These are phyloP conservation scores for Ibycter americanus DNA, from an alignment of 2,797 vertebrate species.

Conservation along the genomic window DNA sequence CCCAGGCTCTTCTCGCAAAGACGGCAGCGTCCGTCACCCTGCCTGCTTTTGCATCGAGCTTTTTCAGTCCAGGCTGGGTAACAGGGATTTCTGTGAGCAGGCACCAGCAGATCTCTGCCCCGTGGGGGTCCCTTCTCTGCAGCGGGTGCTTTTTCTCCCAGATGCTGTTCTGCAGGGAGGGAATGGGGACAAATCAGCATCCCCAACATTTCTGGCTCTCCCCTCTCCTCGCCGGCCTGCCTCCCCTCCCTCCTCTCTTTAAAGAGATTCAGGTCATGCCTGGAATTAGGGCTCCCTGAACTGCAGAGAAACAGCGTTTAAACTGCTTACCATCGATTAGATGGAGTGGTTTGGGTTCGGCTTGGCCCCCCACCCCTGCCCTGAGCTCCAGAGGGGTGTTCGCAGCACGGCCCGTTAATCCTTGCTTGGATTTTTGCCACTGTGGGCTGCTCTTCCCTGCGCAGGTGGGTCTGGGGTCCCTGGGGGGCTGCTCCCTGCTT, in stretches of 20 bases:
- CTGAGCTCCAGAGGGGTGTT: not conserved
- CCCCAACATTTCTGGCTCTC: not conserved
- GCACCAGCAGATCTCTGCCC: not conserved
- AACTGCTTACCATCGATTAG: conserved; percentile 43
- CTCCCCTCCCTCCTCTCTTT: not conserved
- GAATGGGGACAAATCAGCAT: not conserved
- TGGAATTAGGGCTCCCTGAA: conserved; percentile 58
- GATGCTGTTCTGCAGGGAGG: not conserved
- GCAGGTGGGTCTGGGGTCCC: not conserved
- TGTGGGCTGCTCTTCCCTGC: not conserved
- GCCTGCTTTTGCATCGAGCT: fast-evolving
- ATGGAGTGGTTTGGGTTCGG: conserved; percentile 2
- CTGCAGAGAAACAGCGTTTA: conserved; percentile 1
- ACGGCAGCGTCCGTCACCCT: not conserved
- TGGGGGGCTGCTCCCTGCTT: not conserved
- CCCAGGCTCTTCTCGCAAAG: not conserved
- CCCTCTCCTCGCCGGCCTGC: not conserved
- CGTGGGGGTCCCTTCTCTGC: not conserved
- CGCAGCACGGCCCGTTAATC: fast-evolving
- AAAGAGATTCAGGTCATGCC: conserved; percentile 54
- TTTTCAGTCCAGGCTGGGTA: not conserved
- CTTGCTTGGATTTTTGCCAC: not conserved
- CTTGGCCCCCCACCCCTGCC: not conserved
- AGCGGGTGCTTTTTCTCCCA: not conserved
- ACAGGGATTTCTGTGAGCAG: not conserved